These are phyloP conservation scores for Orchesella flavescens DNA, from an alignment of 2,888 invertebrate species.

Conservation along the genomic window DNA sequence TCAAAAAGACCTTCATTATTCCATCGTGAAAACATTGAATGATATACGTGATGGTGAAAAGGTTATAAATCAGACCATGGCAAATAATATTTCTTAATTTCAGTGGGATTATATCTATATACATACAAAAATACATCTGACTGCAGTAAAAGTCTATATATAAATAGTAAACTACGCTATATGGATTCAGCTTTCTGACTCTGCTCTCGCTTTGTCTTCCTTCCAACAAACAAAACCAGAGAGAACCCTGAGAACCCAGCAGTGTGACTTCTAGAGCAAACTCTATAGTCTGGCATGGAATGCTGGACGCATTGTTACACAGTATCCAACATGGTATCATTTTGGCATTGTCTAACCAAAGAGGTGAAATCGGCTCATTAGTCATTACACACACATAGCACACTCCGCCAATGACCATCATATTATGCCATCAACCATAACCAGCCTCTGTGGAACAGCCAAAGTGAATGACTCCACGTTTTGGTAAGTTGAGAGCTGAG, in stretches of 20 bases:
- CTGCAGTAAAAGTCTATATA: neutral
- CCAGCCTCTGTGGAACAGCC: conserved; percentile 25
- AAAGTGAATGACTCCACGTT: conserved; percentile 44
- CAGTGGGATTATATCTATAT: conserved; percentile 6
- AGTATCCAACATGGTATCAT: neutral
- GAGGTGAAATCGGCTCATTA: conserved; percentile 63
- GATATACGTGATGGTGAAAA: conserved; percentile 57
- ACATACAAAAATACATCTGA: neutral
- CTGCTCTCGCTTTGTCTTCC: neutral
- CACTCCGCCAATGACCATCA: conserved; percentile 37
- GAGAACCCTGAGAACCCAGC: no score
- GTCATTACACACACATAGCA: conserved; percentile 62
- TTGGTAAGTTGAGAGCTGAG: conserved; percentile 23
- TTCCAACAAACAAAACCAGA: neutral
- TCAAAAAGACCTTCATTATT: conserved; percentile 55
- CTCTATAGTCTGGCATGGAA: neutral
- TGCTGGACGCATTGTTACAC: neutral
- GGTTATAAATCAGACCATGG: conserved; percentile 58
- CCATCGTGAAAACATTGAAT: conserved; percentile 56
- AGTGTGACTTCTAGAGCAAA: neutral
- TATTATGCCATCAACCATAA: conserved; percentile 45
- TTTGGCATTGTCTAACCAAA: conserved; percentile 32
- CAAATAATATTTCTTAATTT: conserved; percentile 63
- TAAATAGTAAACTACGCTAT: neutral
- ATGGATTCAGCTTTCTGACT: no score